A percentile compares a stretch with the other conserved stretches of the same genome.
Conservation (phyloP, 2,888 invertebrate species). For the Muscina levida region DNA sequence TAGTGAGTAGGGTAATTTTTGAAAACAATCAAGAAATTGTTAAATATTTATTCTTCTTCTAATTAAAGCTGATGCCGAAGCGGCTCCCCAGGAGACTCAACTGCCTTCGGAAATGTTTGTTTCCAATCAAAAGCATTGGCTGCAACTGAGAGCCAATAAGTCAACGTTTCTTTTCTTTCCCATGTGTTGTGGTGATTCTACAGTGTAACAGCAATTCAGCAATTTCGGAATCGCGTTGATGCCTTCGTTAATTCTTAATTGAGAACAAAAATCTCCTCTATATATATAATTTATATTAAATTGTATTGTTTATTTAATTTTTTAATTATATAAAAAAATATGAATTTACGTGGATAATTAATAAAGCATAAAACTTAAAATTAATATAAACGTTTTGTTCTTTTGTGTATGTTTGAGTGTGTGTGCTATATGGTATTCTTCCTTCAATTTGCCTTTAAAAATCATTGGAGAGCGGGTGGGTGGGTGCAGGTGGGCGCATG, state of each 20-base stretch:
- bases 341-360: slow-evolving; percentile 8
- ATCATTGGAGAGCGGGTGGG: slow-evolving; percentile 3
- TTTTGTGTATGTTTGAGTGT: background rate
- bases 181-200: slow-evolving; percentile 72
- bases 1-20: slow-evolving; percentile 47
- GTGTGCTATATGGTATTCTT: background rate
- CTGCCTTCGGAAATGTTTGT: slow-evolving; percentile 96
- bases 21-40: background rate
- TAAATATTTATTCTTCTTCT: slow-evolving; percentile 35
- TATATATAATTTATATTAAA: background rate
- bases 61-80: slow-evolving; percentile 78
- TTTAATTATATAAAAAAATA: slow-evolving; percentile 35
- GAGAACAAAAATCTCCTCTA: no score
- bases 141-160: slow-evolving; percentile 84
- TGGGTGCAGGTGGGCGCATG: background rate
- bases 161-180: slow-evolving; percentile 70
- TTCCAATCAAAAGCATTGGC: slow-evolving; percentile 94
- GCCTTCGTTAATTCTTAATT: background rate
- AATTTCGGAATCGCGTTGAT: no score
- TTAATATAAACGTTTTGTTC: slow-evolving; percentile 26
- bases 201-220: slow-evolving; percentile 60
- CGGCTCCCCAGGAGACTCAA: slow-evolving; percentile 82
- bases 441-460: background rate
- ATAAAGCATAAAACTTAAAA: slow-evolving; percentile 48
- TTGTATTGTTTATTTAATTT: background rate